Conservation (phyloP, 1,140 invertebrate genomes). For the Sogatella furcifera region DNA sequence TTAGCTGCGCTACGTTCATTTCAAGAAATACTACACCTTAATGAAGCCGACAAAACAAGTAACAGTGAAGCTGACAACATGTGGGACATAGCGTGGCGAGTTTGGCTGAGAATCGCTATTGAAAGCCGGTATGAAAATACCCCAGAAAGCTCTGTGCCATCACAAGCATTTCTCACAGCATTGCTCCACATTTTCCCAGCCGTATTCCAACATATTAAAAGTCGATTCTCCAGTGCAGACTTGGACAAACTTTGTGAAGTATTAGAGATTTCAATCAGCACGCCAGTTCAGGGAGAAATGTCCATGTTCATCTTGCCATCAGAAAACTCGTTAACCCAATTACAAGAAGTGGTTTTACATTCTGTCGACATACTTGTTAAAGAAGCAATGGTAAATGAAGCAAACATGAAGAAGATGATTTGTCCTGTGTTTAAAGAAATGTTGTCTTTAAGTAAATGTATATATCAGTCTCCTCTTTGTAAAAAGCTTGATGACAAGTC, state of each 20-base stretch:
- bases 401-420: constrained; percentile 48
- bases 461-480: constrained; percentile 55
- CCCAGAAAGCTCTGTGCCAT: constrained; percentile 58
- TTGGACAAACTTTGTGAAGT: constrained; percentile 70
- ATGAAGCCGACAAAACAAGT: constrained; percentile 35
- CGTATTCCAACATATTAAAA: constrained; percentile 81
- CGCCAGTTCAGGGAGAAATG: constrained; percentile 72
- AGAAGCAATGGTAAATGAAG: constrained; percentile 18
- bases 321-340: constrained; percentile 62
- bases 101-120: constrained; percentile 76
- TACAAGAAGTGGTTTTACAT: constrained; percentile 73
- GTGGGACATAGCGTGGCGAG: constrained; percentile 71
- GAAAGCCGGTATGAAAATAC: constrained; percentile 52
- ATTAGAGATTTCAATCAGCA: constrained; percentile 61
- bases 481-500: constrained; percentile 35
- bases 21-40: constrained; percentile 77
- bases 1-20: constrained; percentile 90
- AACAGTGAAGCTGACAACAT: constrained; percentile 41
- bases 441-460: constrained; percentile 59
- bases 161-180: constrained; percentile 84
- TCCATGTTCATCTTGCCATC: constrained; percentile 68
- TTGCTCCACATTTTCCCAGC: constrained; percentile 89
- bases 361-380: constrained; percentile 71
- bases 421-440: constrained; percentile 71
- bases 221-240: constrained; percentile 41